A percentile compares a stretch with the other conserved stretches of the same genome.
phyloP scores from a whole-genome alignment of 2,113 vertebrate species.

The Hassar affinis region DNA sequence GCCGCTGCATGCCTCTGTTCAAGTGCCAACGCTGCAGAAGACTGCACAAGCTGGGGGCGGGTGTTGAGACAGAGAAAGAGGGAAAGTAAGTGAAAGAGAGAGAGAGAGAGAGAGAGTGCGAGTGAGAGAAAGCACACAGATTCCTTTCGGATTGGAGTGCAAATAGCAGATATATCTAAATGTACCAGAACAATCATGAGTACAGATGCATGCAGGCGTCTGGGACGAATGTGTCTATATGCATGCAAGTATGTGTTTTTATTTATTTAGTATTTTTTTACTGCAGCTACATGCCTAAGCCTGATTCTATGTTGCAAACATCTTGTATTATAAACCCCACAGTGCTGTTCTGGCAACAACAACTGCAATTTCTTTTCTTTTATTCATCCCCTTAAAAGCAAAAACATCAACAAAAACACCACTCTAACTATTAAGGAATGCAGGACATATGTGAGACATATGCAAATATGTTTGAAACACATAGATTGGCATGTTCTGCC shows the following conservation, averaged over 20 bases:
- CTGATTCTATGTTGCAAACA: conserved; percentile 11
- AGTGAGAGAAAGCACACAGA: conserved; percentile 15
- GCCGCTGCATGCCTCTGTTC: conserved; percentile 49
- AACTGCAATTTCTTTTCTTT: conserved; percentile 1
- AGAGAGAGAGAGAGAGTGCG: conserved; percentile 5
- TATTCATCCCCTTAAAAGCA: background rate
- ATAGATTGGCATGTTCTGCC: background rate
- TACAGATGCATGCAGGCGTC: background rate
- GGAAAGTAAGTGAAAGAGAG: background rate
- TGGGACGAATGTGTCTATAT: conserved; percentile 5
- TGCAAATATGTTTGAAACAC: conserved; percentile 18
- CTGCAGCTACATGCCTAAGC: background rate
- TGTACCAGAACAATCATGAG: background rate
- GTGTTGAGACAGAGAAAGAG: background rate
- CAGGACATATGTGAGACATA: conserved; percentile 19
- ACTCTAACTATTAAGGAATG: conserved; percentile 11
- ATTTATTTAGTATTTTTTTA: background rate
- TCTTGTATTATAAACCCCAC: conserved; percentile 14
- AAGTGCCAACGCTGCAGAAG: conserved; percentile 43
- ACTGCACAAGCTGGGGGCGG: conserved; percentile 29
- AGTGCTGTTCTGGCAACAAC: background rate
- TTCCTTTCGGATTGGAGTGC: background rate
- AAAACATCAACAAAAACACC: background rate
- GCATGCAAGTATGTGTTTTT: background rate
- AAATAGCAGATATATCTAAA: conserved; percentile 2